phyloP scores from a whole-genome alignment of 2,888 invertebrate species.

The Rhamphomyia laevipes region DNA sequence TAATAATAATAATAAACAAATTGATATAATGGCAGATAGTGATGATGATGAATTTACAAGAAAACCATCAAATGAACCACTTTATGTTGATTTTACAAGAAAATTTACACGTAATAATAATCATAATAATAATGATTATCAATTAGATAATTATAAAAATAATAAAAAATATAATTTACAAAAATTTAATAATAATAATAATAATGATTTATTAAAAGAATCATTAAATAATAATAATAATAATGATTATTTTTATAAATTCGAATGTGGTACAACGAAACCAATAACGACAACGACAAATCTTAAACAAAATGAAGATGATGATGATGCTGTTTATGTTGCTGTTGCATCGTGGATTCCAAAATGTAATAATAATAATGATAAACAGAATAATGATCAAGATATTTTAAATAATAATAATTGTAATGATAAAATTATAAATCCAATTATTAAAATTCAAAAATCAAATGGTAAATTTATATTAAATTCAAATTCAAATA shows the following conservation, averaged over 20 bases:
- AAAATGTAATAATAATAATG: slow-evolving; percentile 40
- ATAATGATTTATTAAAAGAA: background rate
- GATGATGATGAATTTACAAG: slow-evolving; percentile 35
- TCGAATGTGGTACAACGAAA: slow-evolving; percentile 15
- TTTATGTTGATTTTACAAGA: slow-evolving; percentile 38
- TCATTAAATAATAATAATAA: slow-evolving; percentile 1
- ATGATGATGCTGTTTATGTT: slow-evolving; percentile 41
- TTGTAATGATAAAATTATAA: no score
- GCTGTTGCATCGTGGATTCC: slow-evolving; percentile 65
- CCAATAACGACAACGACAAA: slow-evolving; percentile 17
- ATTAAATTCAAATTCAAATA: background rate
- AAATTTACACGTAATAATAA: slow-evolving; percentile 20
- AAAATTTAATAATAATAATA: background rate
- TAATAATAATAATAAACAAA: slow-evolving; percentile 3
- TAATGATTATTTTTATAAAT: slow-evolving; percentile 17
- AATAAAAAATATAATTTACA: background rate
- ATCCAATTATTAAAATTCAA: no score
- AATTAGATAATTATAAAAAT: background rate
- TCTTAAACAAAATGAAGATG: background rate
- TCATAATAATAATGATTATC: slow-evolving; percentile 1
- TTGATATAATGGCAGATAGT: slow-evolving; percentile 11
- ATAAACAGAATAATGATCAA: background rate
- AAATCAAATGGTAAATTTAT: background rate
- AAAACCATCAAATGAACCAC: slow-evolving; percentile 34
- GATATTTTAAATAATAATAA: no score